Percentiles rank a stretch among this genome's conserved stretches.
Evolutionary conservation across 2,113 vertebrate genomes (phyloP).

Genomic region (Ctenodactylus gundi): DNA sequence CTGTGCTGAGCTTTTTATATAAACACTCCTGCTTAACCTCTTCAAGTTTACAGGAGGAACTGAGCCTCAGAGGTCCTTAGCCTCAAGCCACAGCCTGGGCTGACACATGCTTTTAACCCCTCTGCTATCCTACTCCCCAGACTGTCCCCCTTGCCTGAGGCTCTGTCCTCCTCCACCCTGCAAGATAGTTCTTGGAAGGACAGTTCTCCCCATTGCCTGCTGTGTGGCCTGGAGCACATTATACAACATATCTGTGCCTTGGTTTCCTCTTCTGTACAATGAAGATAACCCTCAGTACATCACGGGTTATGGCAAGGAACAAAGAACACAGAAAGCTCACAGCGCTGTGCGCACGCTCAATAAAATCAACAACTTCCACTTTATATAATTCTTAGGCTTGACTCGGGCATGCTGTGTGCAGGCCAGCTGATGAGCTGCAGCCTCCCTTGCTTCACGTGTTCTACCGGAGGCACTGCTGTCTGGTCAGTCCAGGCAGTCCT

Average conservation of each 20-base stretch:
- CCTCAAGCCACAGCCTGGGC: not conserved
- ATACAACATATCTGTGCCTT: not conserved
- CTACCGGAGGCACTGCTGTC: not conserved
- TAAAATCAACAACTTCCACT: not conserved
- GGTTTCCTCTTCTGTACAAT: not conserved
- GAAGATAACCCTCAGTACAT: not conserved
- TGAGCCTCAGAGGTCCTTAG: not conserved
- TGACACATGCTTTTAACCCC: not conserved
- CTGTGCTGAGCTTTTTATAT: not conserved
- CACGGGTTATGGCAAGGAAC: not conserved
- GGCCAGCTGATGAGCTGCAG: not conserved
- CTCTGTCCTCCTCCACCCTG: not conserved
- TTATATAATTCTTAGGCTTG: too few relatives aligned
- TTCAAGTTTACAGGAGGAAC: not conserved
- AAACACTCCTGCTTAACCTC: not conserved
- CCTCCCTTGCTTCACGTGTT: not conserved
- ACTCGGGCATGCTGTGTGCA: not conserved
- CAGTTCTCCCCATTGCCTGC: not conserved
- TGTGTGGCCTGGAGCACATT: not conserved
- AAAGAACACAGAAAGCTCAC: not conserved
- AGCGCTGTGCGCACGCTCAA: not conserved
- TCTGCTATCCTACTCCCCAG: not conserved
- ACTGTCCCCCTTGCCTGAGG: not conserved
- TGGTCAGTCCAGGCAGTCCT: not conserved
- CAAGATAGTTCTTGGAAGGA: not conserved